phyloP scores from a whole-genome alignment of 2,888 invertebrate genomes.

The Leucophenga maculata region DNA sequence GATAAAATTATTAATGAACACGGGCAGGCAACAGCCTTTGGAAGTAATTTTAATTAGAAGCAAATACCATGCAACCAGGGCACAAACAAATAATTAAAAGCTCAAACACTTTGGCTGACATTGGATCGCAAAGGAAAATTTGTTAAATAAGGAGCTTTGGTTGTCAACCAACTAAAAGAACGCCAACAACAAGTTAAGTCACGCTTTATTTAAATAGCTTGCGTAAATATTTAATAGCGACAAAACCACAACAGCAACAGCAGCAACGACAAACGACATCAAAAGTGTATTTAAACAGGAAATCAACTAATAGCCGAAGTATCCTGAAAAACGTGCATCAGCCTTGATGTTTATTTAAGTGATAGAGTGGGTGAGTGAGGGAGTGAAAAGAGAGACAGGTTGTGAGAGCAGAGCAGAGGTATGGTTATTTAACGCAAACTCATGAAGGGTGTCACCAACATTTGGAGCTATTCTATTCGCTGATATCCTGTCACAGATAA shows the following conservation, averaged over 20 bases:
- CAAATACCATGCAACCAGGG: slow-evolving; percentile 50
- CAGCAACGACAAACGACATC: background rate
- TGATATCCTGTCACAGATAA: slow-evolving; percentile 57
- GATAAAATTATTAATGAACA: slow-evolving; percentile 35
- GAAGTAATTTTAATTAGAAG: slow-evolving; percentile 59
- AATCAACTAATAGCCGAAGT: slow-evolving; percentile 55
- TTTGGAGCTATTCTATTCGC: slow-evolving; percentile 5
- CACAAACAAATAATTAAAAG: slow-evolving; percentile 61
- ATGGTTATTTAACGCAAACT: background rate
- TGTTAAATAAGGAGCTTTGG: slow-evolving; percentile 45
- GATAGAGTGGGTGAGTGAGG: background rate
- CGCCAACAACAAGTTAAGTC: slow-evolving; percentile 42
- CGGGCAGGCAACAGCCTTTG: background rate
- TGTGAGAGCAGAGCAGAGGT: no score
- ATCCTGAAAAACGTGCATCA: slow-evolving; percentile 34
- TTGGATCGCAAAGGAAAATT: slow-evolving; percentile 41
- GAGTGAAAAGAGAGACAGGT: background rate
- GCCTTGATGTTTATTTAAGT: slow-evolving; percentile 28
- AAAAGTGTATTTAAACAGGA: slow-evolving; percentile 21
- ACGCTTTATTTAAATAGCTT: slow-evolving; percentile 55
- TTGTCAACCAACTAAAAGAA: slow-evolving; percentile 32
- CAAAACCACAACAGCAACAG: slow-evolving; percentile 37
- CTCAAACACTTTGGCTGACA: slow-evolving; percentile 1
- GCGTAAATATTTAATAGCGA: slow-evolving; percentile 54
- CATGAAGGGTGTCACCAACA: slow-evolving; percentile 3